Percentiles rank a stretch among this genome's conserved stretches.
These are phyloP conservation scores for Odontophorus gujanensis DNA, from an alignment of 2,113 vertebrate genomes.

Conservation along the genomic window DNA sequence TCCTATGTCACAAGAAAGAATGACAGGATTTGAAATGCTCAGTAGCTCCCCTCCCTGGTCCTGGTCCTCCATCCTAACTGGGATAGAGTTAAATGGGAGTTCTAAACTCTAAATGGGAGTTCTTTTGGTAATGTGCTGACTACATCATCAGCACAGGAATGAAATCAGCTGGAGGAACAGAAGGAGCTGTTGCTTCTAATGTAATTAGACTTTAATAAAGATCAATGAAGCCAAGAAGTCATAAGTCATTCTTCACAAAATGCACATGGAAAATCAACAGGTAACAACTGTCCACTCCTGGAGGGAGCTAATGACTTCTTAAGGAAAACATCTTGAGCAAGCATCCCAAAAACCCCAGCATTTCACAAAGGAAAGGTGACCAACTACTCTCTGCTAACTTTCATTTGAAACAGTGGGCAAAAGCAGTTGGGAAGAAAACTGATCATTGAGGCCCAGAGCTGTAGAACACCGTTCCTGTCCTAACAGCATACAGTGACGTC, in stretches of 20 bases:
- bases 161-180: neutral
- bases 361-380: neutral
- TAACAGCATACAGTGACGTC: accelerated
- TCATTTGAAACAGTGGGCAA: neutral
- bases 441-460: neutral
- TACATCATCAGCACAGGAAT: neutral
- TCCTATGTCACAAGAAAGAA: neutral
- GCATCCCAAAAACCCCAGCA: neutral
- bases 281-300: neutral
- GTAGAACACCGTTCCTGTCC: neutral
- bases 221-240: neutral
- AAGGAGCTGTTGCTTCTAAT: neutral
- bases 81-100: neutral
- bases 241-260: neutral
- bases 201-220: neutral
- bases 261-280: neutral
- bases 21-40: neutral
- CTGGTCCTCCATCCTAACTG: neutral
- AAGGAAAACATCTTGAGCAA: neutral
- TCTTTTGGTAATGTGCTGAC: neutral
- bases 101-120: neutral
- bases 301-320: neutral
- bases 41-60: neutral
- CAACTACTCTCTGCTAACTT: neutral
- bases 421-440: neutral